Base-by-base conservation (phyloP, 2,113 vertebrate species). In the Mungos mungo region DNA sequence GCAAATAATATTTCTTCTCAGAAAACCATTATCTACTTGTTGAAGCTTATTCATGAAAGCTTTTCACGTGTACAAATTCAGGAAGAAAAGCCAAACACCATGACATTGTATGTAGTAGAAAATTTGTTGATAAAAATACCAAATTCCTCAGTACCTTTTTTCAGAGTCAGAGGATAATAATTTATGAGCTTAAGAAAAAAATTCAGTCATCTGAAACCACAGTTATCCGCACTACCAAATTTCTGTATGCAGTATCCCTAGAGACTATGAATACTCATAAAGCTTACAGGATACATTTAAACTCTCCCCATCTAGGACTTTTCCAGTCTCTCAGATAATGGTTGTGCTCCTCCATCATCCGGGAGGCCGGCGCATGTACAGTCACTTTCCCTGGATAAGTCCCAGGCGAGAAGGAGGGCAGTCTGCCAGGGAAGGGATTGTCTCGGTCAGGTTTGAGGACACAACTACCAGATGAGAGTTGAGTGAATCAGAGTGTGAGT, bases 1-100 rank as follows among this genome's bases (percentile, higher is more conserved):
- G 66, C 57, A 93, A 89, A 77, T 85, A 83, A 29, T 38, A 7
- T 95, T 93, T 95, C 50, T 81, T 57, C 50, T 90, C 45, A 83
- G 79, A 89, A 89, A 89, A 86, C 79, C 31, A 11, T 94, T 29
- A 60, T 93, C 23, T 77, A 9, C 35, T 86, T 94, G 4, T 63
- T 41, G 38, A 82, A 38, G 13, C 7, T 89, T 95, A 63, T 23
- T 93, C n/a, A 14, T 79, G 54, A 91, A 91, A 84, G 19, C n/a
- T 74, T 88, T 88, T 76, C 66, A 29, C 88, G 41, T 76, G 19
- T 60, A 79, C 14, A 90, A 1, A 57, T 82, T 65, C 31, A 12
- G 41, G 29, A 84, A 88, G 81, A 57, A 90, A 79, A 69, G 63
- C 71, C 6, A 14, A 80, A 29, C 47, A 38, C 54, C 52, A 31